Evolutionary conservation across 2,797 vertebrate genomes (phyloP), one percentile per base, ranked within the genome.

Genomic region (Aplochiton taeniatus): DNA sequence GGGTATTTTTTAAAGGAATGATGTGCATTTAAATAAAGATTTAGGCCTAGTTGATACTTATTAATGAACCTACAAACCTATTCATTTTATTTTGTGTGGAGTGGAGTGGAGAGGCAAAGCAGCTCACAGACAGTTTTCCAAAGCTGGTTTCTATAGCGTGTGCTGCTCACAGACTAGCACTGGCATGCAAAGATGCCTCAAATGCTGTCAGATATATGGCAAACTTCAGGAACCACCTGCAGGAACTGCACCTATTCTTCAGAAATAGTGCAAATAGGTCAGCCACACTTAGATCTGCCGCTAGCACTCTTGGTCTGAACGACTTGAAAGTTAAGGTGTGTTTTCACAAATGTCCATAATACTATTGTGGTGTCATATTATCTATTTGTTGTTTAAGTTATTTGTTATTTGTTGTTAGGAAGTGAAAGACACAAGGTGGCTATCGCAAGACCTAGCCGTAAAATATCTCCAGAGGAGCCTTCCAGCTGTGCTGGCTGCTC

Each of bases 351-450:
- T n/a, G n/a, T n/a, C n/a, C n/a, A n/a, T n/a, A n/a, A n/a, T n/a
- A n/a, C n/a, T n/a, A n/a, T n/a, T n/a, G n/a, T n/a, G n/a, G n/a
- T n/a, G n/a, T n/a, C n/a, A n/a, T n/a, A n/a, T n/a, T n/a, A n/a
- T n/a, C n/a, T n/a, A n/a, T n/a, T n/a, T n/a, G n/a, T n/a, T n/a
- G n/a, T n/a, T n/a, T n/a, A n/a, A n/a, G n/a, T n/a, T n/a, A n/a
- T n/a, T n/a, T n/a, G n/a, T n/a, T n/a, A n/a, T n/a, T n/a, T n/a
- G n/a, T n/a, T n/a, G n/a, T n/a, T n/a, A 61, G 63, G 59, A 67
- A 31, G 70, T 71, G 44, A 66, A 66, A 31, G 58, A 66, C 52
- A 71, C 69, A 10, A 1, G 57, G 9, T 66, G 63, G 63, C 46
- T 72, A 1, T 72, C 64, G 4, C 65, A 67, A 20, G 43, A 68